Evolutionary conservation across 2,888 invertebrate species (phyloP).

Genomic region (Antheraea yamamai): DNA sequence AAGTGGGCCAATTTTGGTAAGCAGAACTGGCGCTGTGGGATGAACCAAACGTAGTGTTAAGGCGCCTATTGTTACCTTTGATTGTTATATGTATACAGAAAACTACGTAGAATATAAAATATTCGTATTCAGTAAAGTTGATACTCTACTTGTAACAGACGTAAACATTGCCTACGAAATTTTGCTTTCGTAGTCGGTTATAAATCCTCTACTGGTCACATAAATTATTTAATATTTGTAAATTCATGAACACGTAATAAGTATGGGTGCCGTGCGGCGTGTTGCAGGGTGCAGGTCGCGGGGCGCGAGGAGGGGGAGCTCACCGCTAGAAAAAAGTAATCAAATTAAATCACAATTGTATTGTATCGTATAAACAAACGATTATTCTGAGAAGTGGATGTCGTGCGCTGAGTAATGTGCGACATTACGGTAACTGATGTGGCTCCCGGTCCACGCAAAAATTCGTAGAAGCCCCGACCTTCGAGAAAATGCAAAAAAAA

Average conservation of each 20-base stretch:
- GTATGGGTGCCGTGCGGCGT: not conserved
- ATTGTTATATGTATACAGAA: no score
- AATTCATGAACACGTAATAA: no score
- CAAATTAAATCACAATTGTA: not conserved
- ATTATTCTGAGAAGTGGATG: constrained; percentile 1
- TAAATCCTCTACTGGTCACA: not conserved
- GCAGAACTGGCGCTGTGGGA: no score
- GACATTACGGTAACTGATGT: constrained; percentile 31
- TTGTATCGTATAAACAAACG: constrained; percentile 3
- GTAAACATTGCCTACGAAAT: no score
- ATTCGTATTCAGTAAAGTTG: no score
- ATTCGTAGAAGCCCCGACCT: constrained; percentile 44
- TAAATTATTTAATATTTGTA: not conserved
- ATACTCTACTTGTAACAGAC: no score
- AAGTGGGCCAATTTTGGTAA: no score
- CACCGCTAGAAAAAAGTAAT: not conserved
- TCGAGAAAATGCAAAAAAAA: constrained; percentile 36
- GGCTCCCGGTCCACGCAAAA: constrained; percentile 35
- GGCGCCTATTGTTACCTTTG: no score
- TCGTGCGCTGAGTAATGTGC: constrained; percentile 13
- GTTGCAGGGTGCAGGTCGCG: not conserved
- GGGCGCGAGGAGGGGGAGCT: not conserved
- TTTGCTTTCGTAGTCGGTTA: no score
- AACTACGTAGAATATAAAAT: no score
- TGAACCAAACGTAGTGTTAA: no score